Percentiles rank a stretch among this genome's conserved stretches.
phyloP scores from a whole-genome alignment of 2,888 invertebrate genomes.

The Troides aeacus region DNA sequence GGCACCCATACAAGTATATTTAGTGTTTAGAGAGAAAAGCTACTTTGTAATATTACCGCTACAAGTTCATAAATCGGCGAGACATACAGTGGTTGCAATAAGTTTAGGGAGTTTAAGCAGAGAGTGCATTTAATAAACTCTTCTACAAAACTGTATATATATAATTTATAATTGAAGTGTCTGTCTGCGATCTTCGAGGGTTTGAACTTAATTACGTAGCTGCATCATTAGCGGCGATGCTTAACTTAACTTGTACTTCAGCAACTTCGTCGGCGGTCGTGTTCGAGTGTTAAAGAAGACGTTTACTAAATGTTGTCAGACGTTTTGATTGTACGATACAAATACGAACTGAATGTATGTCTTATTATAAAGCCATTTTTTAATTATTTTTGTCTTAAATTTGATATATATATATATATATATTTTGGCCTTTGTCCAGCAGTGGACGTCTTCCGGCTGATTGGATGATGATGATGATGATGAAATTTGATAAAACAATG shows the following conservation, averaged over 20 bases:
- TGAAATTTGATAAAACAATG: no score
- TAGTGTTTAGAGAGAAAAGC: no score
- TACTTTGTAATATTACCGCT: no score
- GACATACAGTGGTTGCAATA: neutral
- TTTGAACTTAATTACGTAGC: slow-evolving; percentile 25
- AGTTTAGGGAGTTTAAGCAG: no score
- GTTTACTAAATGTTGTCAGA: neutral
- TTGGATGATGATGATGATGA: no score
- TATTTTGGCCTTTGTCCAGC: no score
- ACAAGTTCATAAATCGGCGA: neutral
- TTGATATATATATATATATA: no score
- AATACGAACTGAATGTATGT: neutral
- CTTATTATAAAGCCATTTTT: no score
- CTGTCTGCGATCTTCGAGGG: slow-evolving; percentile 28
- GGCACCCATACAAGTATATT: no score
- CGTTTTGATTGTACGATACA: neutral
- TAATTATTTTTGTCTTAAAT: no score
- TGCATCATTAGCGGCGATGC: slow-evolving; percentile 21
- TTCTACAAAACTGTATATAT: slow-evolving; percentile 18
- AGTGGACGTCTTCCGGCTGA: no score
- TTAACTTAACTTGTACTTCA: slow-evolving; percentile 6
- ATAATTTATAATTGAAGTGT: slow-evolving; percentile 27
- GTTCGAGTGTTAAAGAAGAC: slow-evolving; percentile 19
- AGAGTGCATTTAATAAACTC: neutral
- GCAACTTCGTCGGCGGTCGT: slow-evolving; percentile 10